Evolutionary conservation across 2,888 invertebrate genomes (phyloP).

Genomic region (Cecidostiba fungosa): DNA sequence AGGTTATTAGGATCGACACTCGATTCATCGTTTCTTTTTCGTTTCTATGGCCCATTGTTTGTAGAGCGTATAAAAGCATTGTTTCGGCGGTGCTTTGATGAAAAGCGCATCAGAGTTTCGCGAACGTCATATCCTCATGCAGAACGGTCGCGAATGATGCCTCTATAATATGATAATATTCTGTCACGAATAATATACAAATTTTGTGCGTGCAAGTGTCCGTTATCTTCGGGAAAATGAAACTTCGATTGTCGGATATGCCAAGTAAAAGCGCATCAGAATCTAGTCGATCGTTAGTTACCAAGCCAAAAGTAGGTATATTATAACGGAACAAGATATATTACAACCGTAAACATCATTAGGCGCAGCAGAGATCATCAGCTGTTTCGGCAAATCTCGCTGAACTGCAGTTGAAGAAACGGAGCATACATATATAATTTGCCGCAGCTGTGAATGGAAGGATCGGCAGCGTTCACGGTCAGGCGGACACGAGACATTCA

Average conservation of each 20-base stretch:
- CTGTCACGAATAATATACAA: too few relatives aligned
- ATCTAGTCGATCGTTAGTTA: too few relatives aligned
- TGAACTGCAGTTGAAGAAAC: background rate
- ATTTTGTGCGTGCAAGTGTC: too few relatives aligned
- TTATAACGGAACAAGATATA: too few relatives aligned
- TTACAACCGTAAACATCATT: too few relatives aligned
- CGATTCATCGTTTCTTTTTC: slow-evolving; percentile 3
- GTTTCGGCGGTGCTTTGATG: background rate
- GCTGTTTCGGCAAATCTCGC: background rate
- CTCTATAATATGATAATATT: background rate
- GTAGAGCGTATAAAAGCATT: slow-evolving; percentile 24
- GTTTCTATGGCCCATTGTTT: background rate
- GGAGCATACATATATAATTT: background rate
- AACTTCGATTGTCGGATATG: too few relatives aligned
- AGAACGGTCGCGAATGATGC: background rate
- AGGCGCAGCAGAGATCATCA: background rate
- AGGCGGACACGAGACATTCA: slow-evolving; percentile 48
- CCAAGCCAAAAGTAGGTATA: too few relatives aligned
- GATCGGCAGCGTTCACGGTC: slow-evolving; percentile 40
- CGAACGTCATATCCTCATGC: background rate
- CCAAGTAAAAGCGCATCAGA: too few relatives aligned
- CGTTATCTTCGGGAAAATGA: too few relatives aligned
- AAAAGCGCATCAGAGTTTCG: background rate
- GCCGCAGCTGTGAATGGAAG: slow-evolving; percentile 12
- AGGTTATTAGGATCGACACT: slow-evolving; percentile 43